Percentiles rank a stretch among this genome's conserved stretches.
These are phyloP conservation scores for Aphelocoma californica DNA, from an alignment of 2,797 vertebrate genomes.

Conservation along the genomic window DNA sequence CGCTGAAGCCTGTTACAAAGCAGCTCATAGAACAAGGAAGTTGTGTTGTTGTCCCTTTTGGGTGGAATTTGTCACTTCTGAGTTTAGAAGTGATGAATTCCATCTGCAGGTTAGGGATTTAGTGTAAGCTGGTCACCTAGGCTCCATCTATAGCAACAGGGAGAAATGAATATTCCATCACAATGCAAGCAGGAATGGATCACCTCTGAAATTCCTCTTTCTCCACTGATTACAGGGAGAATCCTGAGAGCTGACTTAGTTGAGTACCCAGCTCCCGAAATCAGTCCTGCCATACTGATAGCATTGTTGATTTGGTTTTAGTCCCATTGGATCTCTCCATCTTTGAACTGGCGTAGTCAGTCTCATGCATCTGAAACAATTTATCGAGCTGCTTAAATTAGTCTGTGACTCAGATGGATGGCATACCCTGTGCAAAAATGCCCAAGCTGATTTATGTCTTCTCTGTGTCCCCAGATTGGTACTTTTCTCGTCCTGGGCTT, in stretches of 20 bases:
- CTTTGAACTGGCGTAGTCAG: background rate
- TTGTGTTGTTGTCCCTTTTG: background rate
- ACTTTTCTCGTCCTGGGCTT: constrained; percentile 76
- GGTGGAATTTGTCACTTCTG: background rate
- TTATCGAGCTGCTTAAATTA: background rate
- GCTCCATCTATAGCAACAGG: background rate
- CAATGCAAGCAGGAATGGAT: background rate
- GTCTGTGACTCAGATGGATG: background rate
- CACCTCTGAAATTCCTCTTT: background rate
- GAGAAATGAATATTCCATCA: background rate
- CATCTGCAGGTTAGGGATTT: background rate
- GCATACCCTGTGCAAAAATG: background rate
- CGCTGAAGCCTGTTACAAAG: background rate
- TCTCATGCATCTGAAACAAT: background rate
- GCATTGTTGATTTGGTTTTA: background rate
- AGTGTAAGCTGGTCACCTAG: background rate
- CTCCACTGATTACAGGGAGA: background rate
- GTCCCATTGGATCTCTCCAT: background rate
- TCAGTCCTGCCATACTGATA: background rate
- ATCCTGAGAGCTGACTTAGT: background rate
- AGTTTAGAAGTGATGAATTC: background rate
- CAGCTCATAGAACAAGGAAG: background rate
- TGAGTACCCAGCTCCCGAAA: background rate
- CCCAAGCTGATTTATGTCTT: background rate
- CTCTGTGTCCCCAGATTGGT: constrained; percentile 75